Evolutionary conservation across 2,888 invertebrate species (phyloP).

Genomic region (Taphrorychus bicolor): DNA sequence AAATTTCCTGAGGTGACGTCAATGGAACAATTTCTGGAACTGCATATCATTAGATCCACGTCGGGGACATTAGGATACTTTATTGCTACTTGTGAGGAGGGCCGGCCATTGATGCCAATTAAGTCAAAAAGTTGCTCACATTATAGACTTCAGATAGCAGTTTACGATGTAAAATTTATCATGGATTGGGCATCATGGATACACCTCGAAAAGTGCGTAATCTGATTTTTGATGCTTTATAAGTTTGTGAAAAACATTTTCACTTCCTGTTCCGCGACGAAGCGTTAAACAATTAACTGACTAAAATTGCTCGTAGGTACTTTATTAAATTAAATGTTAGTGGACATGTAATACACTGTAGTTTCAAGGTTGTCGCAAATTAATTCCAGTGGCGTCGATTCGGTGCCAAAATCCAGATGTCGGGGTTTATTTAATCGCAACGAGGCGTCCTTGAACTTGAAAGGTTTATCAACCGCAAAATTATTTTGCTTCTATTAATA

Average conservation of each 20-base stretch:
- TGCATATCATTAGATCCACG: not conserved
- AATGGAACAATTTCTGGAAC: conserved; percentile 35
- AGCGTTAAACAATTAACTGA: conserved; percentile 2
- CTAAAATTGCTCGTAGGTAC: too few relatives aligned
- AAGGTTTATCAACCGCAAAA: conserved; percentile 57
- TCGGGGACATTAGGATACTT: not conserved
- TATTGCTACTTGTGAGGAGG: too few relatives aligned
- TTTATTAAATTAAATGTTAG: too few relatives aligned
- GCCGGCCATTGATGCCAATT: too few relatives aligned
- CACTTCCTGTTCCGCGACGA: not conserved
- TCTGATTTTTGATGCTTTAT: too few relatives aligned
- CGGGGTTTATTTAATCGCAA: conserved; percentile 34
- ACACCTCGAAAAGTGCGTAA: too few relatives aligned
- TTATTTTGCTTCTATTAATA: conserved; percentile 47
- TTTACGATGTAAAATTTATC: too few relatives aligned
- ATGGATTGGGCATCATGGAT: too few relatives aligned
- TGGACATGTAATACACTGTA: too few relatives aligned
- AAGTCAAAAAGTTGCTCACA: too few relatives aligned
- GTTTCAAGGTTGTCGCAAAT: conserved; percentile 17
- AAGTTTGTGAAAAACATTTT: not conserved
- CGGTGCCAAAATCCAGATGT: conserved; percentile 32
- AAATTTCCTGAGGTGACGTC: conserved; percentile 35
- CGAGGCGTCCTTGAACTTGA: conserved; percentile 56
- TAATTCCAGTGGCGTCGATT: conserved; percentile 28
- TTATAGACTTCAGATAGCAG: too few relatives aligned